A percentile compares a stretch with the other conserved stretches of the same genome.
phyloP scores from a whole-genome alignment of 2,113 vertebrate genomes.

The Plestiodon gilberti region DNA sequence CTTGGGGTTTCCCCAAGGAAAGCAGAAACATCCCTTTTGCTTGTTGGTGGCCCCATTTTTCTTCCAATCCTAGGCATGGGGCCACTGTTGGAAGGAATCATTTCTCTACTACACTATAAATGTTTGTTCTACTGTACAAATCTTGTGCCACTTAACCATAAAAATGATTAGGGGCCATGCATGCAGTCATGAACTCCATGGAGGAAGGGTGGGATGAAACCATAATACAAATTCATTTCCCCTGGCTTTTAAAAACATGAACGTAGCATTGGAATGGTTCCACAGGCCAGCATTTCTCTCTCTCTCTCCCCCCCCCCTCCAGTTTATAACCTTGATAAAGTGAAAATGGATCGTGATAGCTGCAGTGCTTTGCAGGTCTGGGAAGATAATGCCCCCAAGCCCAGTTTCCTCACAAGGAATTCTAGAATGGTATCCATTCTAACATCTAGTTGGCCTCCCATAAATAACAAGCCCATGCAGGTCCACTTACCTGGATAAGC shows the following conservation, averaged over 20 bases:
- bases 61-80: too few relatives aligned
- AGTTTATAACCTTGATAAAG: not conserved
- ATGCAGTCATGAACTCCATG: not conserved
- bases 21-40: too few relatives aligned
- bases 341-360: not conserved
- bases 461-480: not conserved
- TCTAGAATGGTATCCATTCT: not conserved
- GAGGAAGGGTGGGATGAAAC: not conserved
- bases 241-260: not conserved
- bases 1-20: too few relatives aligned
- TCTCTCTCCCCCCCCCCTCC: not conserved
- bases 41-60: too few relatives aligned
- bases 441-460: not conserved
- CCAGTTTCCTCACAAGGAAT: not conserved
- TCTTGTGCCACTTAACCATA: not conserved
- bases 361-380: not conserved
- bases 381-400: not conserved
- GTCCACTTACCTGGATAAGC: slow-evolving; percentile 82
- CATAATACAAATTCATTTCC: not conserved
- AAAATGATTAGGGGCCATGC: not conserved
- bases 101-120: not conserved
- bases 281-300: not conserved
- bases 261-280: too few relatives aligned
- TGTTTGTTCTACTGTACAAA: not conserved
- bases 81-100: too few relatives aligned